These are phyloP conservation scores for Alectura lathami DNA, from an alignment of 2,113 vertebrate genomes.

Conservation along the genomic window DNA sequence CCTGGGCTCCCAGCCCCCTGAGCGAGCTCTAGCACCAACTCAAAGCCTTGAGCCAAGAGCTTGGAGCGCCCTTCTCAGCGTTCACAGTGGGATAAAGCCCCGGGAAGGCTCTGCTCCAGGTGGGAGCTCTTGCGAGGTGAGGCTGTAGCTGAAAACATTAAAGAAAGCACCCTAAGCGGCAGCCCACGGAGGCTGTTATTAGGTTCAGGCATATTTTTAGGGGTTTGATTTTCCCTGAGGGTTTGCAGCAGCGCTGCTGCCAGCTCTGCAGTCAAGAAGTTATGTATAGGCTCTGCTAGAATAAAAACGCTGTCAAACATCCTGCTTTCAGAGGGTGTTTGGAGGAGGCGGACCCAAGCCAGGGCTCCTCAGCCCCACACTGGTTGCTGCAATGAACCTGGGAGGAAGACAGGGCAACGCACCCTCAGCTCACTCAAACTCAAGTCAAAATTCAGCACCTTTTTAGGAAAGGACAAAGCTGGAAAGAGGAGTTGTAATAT, in stretches of 20 bases:
- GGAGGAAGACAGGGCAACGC: fast-evolving
- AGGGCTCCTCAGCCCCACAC: not conserved
- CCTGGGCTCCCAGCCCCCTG: not conserved
- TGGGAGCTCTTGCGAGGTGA: not conserved
- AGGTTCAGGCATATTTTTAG: not conserved
- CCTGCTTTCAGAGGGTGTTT: not conserved
- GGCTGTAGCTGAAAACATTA: not conserved
- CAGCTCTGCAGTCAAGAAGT: constrained; percentile 9
- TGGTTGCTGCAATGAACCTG: not conserved
- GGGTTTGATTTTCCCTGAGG: not conserved
- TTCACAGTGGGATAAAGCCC: not conserved
- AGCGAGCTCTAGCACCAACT: not conserved
- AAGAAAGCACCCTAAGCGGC: not conserved
- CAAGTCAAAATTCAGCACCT: not conserved
- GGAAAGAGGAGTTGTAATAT: fast-evolving
- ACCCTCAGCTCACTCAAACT: not conserved
- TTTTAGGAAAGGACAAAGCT: not conserved
- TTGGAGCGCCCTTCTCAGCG: not conserved
- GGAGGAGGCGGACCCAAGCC: not conserved
- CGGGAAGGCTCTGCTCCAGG: not conserved
- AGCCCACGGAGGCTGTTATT: not conserved
- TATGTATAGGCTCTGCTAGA: not conserved
- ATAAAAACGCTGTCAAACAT: not conserved
- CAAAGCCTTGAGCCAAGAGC: not conserved
- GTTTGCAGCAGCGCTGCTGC: not conserved